Base-by-base conservation (phyloP, 2,888 invertebrate species). In the Sialis lutaria region DNA sequence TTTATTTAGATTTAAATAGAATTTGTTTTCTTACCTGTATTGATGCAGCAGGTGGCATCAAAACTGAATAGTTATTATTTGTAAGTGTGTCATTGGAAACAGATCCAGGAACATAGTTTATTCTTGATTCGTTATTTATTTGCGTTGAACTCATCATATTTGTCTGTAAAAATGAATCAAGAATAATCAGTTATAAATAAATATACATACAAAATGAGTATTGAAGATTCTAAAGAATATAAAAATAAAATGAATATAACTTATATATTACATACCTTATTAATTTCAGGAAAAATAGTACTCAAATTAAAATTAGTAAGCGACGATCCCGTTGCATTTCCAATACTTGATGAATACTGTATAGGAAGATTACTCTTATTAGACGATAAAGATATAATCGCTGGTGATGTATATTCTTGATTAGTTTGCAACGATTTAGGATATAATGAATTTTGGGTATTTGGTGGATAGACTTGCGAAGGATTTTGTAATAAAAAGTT, bases 271-370 rank as follows among this genome's bases (percentile, higher is more conserved):
- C 9, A n/a, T 45, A 64, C 64, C 61, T 64, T 58, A 60, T 84
- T 84, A 54, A 87, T 86, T 69, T 87, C 87, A 2, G 87, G 87
- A 62, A 86, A 86, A 56, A 87, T 83, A 1, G 86, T 80, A 57
- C 84, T 84, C 40, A 87, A 67, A 64, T 86, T 86, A 59, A 87
- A 87, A 61, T 86, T 87, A 1, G 85, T 81, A 34, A 79, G 63
- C 47, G 73, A 71, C 5, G 69, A 72, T 35, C 73, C 71, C 30
- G 57, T 37, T 9, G 13, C 34, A 10, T 6, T 33, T 22, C 22
- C 22, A 22, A 22, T 22, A 7, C 33, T 33, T 3, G 31, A 30
- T 34, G 45, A n/a, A 8, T 42, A 42, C 31, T 33, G 12, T 12
- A 12, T 37, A n/a, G 35, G n/a, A 6, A 33, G 12, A 42, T 42